phyloP scores from a whole-genome alignment of 2,797 vertebrate genomes.

The Ataeniobius toweri region DNA sequence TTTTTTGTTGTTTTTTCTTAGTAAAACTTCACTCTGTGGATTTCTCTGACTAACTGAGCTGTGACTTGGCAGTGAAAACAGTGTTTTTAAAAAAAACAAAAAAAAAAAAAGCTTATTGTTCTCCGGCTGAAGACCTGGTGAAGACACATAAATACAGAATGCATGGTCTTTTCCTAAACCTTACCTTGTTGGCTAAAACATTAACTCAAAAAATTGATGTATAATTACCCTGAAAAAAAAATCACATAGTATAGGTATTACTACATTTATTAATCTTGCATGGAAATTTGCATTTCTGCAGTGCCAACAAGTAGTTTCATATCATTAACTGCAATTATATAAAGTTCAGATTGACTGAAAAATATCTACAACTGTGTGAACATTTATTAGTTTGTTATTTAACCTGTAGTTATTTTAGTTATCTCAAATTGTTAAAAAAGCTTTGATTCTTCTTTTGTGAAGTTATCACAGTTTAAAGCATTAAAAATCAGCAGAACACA shows the following conservation, averaged over 20 bases:
- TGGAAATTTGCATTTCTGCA: neutral
- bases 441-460: neutral
- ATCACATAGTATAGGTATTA: neutral
- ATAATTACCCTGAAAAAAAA: neutral
- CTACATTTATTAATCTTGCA: neutral
- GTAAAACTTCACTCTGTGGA: neutral
- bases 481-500: neutral
- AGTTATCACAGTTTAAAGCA: neutral
- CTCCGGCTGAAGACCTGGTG: neutral
- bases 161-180: neutral
- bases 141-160: neutral
- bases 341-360: slow-evolving; percentile 3
- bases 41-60: neutral
- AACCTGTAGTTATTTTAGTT: neutral
- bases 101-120: neutral
- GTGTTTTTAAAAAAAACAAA: neutral
- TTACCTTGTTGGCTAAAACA: neutral
- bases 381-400: neutral
- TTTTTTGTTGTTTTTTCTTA: neutral
- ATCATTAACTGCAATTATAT: neutral
- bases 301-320: neutral
- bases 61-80: neutral
- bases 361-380: neutral
- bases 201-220: neutral
- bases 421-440: neutral